phyloP scores from a whole-genome alignment of 2,797 vertebrate species.

The Periparus ater region DNA sequence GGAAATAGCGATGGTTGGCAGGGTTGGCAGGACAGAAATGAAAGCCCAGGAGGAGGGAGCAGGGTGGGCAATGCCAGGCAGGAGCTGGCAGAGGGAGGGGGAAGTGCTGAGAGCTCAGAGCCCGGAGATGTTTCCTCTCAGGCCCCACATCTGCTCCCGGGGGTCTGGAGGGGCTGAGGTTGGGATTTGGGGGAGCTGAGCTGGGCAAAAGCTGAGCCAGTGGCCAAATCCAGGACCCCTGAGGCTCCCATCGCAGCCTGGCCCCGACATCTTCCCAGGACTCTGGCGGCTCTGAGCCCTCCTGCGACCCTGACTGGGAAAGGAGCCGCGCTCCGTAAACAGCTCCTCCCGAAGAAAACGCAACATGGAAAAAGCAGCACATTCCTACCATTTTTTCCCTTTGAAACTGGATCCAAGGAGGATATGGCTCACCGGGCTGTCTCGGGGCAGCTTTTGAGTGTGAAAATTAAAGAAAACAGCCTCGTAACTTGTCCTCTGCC shows the following conservation, averaged over 20 bases:
- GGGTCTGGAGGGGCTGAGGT: not conserved
- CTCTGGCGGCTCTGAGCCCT: not conserved
- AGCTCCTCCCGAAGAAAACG: fast-evolving
- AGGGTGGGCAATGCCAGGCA: fast-evolving
- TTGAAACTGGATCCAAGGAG: conserved; percentile 5
- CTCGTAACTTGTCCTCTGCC: not conserved
- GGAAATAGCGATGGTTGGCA: not conserved
- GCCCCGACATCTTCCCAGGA: not conserved
- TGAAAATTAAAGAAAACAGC: conserved; percentile 33
- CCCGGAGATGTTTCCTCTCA: not conserved
- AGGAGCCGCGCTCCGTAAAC: not conserved
- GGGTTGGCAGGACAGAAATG: not conserved
- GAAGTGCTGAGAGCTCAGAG: not conserved
- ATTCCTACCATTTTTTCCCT: not conserved
- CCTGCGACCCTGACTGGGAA: not conserved
- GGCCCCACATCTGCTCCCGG: not conserved
- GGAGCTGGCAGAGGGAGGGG: not conserved
- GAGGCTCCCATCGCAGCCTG: not conserved
- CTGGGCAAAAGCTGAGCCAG: not conserved
- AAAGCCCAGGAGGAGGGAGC: not conserved
- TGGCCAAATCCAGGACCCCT: not conserved
- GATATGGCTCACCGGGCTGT: not conserved
- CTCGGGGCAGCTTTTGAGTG: not conserved
- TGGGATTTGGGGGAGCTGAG: fast-evolving
- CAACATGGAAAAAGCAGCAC: conserved; percentile 48